Percentiles rank a stretch among this genome's conserved stretches.
Conservation (phyloP, 2,888 invertebrate species). For the Drosophila kokeensis region DNA sequence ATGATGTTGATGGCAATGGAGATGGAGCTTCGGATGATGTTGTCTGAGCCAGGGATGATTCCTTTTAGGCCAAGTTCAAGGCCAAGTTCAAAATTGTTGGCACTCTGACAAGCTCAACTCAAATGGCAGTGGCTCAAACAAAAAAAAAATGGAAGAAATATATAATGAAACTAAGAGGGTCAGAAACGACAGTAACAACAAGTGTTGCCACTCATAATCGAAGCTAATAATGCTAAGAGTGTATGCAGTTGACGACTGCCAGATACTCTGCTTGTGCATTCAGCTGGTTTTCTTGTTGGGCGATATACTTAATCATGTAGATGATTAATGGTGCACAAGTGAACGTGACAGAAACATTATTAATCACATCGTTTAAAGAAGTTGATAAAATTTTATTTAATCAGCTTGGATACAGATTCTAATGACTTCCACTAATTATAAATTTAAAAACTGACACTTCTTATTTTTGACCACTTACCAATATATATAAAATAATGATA, state of each 20-base stretch:
- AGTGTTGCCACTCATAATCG: conserved; percentile 30
- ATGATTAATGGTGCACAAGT: neutral
- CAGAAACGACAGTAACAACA: conserved; percentile 21
- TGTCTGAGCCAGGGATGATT: conserved; percentile 13
- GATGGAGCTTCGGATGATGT: conserved; percentile 5
- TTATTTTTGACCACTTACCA: neutral
- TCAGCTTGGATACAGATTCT: neutral
- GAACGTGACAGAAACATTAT: neutral
- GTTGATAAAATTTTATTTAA: neutral
- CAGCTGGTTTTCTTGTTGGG: neutral
- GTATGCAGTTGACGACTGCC: neutral
- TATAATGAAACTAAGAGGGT: conserved; percentile 19
- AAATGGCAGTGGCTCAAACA: conserved; percentile 26
- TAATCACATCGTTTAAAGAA: neutral
- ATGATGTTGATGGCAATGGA: neutral
- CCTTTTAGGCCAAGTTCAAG: conserved; percentile 54
- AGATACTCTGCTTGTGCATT: conserved; percentile 11
- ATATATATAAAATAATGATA: neutral
- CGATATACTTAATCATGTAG: neutral
- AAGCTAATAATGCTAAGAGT: neutral
- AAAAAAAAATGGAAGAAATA: neutral
- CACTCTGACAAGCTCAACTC: conserved; percentile 42
- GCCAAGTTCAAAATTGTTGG: conserved; percentile 62
- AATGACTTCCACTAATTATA: neutral
- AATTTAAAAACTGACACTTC: neutral